Conservation (phyloP, 2,888 invertebrate genomes). For the Eristalis arbustorum region DNA sequence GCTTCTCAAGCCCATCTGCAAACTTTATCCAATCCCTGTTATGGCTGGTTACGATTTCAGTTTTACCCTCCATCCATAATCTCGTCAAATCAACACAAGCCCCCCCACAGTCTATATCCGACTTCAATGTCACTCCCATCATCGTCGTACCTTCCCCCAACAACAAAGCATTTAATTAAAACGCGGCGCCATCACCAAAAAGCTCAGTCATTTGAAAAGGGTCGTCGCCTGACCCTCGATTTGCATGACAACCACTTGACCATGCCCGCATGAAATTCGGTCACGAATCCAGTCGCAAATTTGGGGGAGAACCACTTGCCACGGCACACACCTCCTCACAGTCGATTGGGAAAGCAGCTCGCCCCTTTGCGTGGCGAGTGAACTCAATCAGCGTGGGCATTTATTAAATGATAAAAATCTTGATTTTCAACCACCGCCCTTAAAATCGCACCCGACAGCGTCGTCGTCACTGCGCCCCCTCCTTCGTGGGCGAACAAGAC, state of each 20-base stretch:
- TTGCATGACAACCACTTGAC: neutral
- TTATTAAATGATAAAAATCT: slow-evolving; percentile 33
- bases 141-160: too few species aligned
- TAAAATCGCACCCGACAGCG: neutral
- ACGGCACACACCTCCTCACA: neutral
- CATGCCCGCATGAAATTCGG: neutral
- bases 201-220: neutral
- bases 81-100: too few species aligned
- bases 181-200: neutral
- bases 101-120: too few species aligned
- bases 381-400: neutral
- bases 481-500: neutral
- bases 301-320: too few species aligned
- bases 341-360: neutral
- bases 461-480: neutral
- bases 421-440: neutral
- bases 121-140: too few species aligned
- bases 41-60: too few species aligned
- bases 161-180: too few species aligned
- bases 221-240: neutral
- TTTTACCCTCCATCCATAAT: too few species aligned
- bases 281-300: neutral
- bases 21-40: too few species aligned
- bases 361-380: neutral
- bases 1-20: too few species aligned